Conservation (phyloP, 2,797 vertebrate genomes). For the Tiaroga cobitis region DNA sequence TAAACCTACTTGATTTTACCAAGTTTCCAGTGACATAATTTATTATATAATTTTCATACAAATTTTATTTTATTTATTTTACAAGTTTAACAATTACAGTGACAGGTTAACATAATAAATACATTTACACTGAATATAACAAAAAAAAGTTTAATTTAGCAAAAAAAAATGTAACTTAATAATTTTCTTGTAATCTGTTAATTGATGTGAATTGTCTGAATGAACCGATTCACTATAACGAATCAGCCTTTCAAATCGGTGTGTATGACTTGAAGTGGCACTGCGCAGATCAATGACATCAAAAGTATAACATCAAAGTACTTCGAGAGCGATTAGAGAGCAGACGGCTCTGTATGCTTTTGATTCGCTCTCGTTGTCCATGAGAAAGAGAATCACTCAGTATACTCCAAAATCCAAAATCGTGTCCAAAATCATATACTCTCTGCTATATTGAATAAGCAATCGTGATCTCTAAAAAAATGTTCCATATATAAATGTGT, state of each 20-base stretch:
- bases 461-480: too few relatives aligned
- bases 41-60: too few relatives aligned
- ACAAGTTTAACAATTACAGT: not conserved
- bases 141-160: too few relatives aligned
- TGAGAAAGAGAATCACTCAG: too few relatives aligned
- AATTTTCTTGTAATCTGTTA: not conserved
- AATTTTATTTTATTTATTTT: not conserved
- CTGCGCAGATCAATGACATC: too few relatives aligned
- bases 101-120: not conserved
- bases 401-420: too few relatives aligned
- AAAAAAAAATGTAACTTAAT: too few relatives aligned
- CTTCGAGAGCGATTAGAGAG: too few relatives aligned
- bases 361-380: fast-evolving
- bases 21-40: not conserved
- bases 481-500: not conserved
- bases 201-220: not conserved
- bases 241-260: not conserved
- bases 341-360: too few relatives aligned
- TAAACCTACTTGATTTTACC: not conserved
- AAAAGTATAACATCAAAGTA: too few relatives aligned
- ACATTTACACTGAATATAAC: not conserved
- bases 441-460: not conserved
- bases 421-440: not conserved
- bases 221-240: not conserved
- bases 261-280: too few relatives aligned